Conservation (phyloP, 2,113 vertebrate genomes). For the Piaya cayana region DNA sequence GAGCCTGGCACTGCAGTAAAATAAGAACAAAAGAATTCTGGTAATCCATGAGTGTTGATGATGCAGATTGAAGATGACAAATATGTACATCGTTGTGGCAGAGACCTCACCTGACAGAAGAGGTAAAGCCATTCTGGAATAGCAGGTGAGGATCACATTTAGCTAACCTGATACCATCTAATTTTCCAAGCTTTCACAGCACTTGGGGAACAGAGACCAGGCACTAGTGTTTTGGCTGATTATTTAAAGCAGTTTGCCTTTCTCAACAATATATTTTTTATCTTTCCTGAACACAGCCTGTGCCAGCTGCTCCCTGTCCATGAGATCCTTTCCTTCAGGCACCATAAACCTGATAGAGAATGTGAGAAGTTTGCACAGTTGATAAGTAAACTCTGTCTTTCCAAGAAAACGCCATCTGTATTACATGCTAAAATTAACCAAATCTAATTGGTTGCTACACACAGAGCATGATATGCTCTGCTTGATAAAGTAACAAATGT, state of each 20-base stretch:
- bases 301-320: background rate
- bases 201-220: background rate
- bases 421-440: background rate
- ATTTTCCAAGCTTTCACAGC: background rate
- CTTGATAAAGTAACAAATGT: background rate
- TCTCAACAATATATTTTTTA: background rate
- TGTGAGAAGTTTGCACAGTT: background rate
- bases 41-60: accelerated
- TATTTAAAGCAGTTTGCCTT: background rate
- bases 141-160: background rate
- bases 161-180: background rate
- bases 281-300: background rate
- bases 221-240: background rate
- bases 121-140: background rate
- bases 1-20: background rate
- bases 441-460: background rate
- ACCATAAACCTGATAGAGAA: background rate
- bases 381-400: background rate
- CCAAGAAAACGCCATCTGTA: background rate
- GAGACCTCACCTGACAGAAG: background rate
- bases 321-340: background rate
- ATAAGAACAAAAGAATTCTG: background rate
- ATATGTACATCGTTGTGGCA: accelerated
- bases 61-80: background rate
- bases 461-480: background rate